These are phyloP conservation scores for Corythoichthys haematopterus DNA, from an alignment of 2,113 vertebrate genomes.

Conservation along the genomic window DNA sequence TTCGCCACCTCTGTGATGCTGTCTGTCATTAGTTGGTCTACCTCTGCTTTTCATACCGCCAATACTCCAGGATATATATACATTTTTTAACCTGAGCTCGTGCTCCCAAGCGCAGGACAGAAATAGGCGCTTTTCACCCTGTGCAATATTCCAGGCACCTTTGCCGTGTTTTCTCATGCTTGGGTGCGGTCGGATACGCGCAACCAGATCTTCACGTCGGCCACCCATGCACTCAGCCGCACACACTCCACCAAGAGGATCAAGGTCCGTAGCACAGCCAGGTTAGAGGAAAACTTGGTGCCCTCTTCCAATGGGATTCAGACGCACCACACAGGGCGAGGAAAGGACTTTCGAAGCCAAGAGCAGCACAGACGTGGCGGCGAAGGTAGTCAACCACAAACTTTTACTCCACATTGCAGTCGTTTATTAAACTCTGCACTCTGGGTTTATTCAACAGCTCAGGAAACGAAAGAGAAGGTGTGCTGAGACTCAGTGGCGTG, in stretches of 20 bases:
- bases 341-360: slow-evolving; percentile 49
- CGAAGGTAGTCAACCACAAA: slow-evolving; percentile 52
- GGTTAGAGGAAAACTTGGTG: slow-evolving; percentile 50
- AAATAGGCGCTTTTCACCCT: slow-evolving; percentile 60
- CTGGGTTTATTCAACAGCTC: neutral
- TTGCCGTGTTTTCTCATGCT: slow-evolving; percentile 54
- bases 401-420: slow-evolving; percentile 35
- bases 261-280: slow-evolving; percentile 40
- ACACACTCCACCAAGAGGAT: slow-evolving; percentile 50
- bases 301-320: slow-evolving; percentile 56
- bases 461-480: slow-evolving; percentile 14
- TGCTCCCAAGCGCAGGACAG: slow-evolving; percentile 53
- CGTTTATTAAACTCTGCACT: slow-evolving; percentile 18
- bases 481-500: slow-evolving; percentile 22
- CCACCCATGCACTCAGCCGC: slow-evolving; percentile 58
- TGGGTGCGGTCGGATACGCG: slow-evolving; percentile 52
- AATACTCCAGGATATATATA: slow-evolving; percentile 20
- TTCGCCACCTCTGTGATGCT: slow-evolving; percentile 15
- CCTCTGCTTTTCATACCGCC: slow-evolving; percentile 26
- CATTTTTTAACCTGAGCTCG: slow-evolving; percentile 29
- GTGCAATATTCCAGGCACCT: slow-evolving; percentile 30
- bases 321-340: slow-evolving; percentile 43
- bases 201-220: slow-evolving; percentile 53
- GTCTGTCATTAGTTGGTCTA: slow-evolving; percentile 47
- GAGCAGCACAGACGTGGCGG: slow-evolving; percentile 40